These are phyloP conservation scores for Ichneumoninae sp. DNA, from an alignment of 2,888 invertebrate genomes.

Conservation along the genomic window DNA sequence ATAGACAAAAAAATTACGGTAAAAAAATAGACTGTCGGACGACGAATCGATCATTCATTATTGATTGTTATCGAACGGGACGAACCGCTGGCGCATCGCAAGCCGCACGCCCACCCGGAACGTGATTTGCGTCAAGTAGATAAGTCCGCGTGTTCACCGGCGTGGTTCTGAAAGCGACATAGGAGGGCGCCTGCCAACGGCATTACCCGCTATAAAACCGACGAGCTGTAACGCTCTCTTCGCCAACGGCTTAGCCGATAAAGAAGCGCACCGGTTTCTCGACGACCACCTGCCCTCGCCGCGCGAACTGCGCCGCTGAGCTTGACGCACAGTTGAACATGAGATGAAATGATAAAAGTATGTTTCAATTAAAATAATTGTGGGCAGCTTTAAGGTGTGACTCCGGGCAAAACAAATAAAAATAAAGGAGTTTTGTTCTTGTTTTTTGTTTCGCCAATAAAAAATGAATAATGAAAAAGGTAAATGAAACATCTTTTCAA, in stretches of 20 bases:
- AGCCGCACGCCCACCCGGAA: not conserved
- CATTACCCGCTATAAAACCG: conserved; percentile 55
- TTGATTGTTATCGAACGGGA: conserved; percentile 14
- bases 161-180: conserved; percentile 43
- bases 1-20: not conserved
- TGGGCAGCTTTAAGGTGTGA: not conserved
- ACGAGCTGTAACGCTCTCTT: conserved; percentile 46
- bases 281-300: conserved; percentile 61
- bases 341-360: not conserved
- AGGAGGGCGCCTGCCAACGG: conserved; percentile 63
- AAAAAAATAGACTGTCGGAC: not conserved
- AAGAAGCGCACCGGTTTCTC: conserved; percentile 67
- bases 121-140: conserved; percentile 41
- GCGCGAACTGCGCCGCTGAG: conserved; percentile 19
- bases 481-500: too few relatives aligned
- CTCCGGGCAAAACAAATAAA: not conserved
- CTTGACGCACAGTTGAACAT: not conserved
- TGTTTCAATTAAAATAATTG: not conserved
- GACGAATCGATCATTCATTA: conserved; percentile 31
- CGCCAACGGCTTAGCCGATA: conserved; percentile 66
- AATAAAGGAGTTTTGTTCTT: not conserved
- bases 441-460: too few relatives aligned
- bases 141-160: conserved; percentile 37
- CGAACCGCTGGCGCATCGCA: not conserved
- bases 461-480: too few relatives aligned